phyloP scores from a whole-genome alignment of 2,113 vertebrate genomes.

The Lagenorhynchus albirostris region DNA sequence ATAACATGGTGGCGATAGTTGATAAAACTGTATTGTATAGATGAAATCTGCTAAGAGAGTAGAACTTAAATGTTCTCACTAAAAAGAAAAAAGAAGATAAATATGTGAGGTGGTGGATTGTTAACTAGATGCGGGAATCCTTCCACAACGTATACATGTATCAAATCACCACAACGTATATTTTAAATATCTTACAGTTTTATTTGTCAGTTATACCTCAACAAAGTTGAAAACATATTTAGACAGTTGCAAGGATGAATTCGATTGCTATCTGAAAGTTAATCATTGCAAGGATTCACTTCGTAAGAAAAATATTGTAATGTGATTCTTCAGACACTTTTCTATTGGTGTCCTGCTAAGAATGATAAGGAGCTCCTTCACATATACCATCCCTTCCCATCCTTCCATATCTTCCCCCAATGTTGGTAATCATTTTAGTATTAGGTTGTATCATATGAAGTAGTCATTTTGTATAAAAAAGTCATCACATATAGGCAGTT shows the following conservation, averaged over 20 bases:
- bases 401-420: not conserved
- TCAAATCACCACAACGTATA: not conserved
- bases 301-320: not conserved
- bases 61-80: not conserved
- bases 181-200: not conserved
- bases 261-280: not conserved
- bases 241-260: not conserved
- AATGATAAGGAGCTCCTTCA: not conserved
- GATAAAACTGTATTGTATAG: not conserved
- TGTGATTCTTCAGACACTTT: not conserved
- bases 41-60: not conserved
- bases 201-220: not conserved
- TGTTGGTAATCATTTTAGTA: not conserved
- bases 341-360: not conserved
- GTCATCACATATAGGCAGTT: not conserved
- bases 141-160: not conserved
- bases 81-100: not conserved
- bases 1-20: not conserved
- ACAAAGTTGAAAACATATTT: not conserved
- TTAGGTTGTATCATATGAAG: not conserved
- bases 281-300: not conserved
- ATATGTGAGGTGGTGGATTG: not conserved
- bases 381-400: too few species aligned
- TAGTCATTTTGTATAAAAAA: not conserved
- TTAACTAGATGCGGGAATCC: not conserved